phyloP scores from a whole-genome alignment of 2,113 vertebrate species.

The Tychaedon coryphoeus region DNA sequence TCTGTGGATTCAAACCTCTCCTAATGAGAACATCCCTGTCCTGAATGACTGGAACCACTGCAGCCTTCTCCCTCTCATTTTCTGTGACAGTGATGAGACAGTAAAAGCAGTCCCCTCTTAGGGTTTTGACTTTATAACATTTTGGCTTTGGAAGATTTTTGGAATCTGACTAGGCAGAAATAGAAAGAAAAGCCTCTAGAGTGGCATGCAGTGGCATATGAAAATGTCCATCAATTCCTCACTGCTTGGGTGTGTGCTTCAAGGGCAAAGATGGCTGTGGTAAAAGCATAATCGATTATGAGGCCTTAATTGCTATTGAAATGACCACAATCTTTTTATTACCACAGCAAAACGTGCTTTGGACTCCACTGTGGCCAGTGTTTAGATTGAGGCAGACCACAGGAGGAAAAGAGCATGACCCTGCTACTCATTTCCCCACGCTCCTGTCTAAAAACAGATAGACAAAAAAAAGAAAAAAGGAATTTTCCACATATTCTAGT shows the following conservation, averaged over 20 bases:
- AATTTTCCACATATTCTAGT: neutral
- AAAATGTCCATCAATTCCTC: slow-evolving; percentile 3
- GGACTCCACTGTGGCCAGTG: slow-evolving; percentile 11
- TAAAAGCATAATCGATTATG: neutral
- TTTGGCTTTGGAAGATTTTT: neutral
- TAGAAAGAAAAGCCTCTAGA: neutral
- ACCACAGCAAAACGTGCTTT: slow-evolving; percentile 37
- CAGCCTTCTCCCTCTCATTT: neutral
- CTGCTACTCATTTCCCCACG: neutral
- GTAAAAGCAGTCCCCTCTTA: neutral
- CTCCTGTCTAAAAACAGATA: slow-evolving; percentile 35
- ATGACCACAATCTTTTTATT: slow-evolving; percentile 43
- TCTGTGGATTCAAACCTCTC: neutral
- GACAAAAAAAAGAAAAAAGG: neutral
- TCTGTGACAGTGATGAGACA: neutral
- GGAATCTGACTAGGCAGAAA: neutral
- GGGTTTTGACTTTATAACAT: neutral
- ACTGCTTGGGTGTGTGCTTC: slow-evolving; percentile 13
- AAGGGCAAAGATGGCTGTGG: slow-evolving; percentile 23
- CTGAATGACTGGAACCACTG: neutral
- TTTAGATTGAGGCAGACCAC: slow-evolving; percentile 55
- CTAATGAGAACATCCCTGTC: neutral
- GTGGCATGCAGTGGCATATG: neutral
- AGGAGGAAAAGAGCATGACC: slow-evolving; percentile 33
- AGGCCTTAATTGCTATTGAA: slow-evolving; percentile 45